Percentiles rank a stretch among this genome's conserved stretches.
These are phyloP conservation scores for Pristiophorus japonicus DNA, from an alignment of 2,113 vertebrate genomes.

Conservation along the genomic window DNA sequence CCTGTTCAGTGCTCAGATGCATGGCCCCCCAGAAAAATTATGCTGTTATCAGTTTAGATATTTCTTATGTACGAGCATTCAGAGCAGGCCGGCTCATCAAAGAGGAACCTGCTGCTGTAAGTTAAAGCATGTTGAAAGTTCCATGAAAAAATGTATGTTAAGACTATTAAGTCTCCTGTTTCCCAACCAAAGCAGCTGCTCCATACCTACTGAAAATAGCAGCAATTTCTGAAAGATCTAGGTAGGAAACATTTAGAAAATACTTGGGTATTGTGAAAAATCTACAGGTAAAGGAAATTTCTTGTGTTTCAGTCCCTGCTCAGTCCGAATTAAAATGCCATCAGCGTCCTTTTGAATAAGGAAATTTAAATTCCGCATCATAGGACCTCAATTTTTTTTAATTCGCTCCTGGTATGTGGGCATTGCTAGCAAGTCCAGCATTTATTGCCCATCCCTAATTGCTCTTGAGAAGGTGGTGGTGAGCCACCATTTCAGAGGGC, in stretches of 20 bases:
- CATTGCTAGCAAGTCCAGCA: too few species aligned
- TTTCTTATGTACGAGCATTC: background rate
- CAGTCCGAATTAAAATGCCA: too few species aligned
- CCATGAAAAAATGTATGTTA: background rate
- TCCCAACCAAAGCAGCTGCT: background rate
- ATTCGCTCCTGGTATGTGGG: too few species aligned
- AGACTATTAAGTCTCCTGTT: background rate
- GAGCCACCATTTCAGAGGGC: too few species aligned
- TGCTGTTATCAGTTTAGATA: background rate
- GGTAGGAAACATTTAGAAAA: background rate
- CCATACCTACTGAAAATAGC: background rate
- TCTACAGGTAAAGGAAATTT: too few species aligned
- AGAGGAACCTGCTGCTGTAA: background rate
- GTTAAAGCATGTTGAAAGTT: background rate
- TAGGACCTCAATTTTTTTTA: too few species aligned
- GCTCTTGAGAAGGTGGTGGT: too few species aligned
- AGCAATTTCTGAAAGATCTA: background rate
- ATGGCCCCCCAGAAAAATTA: background rate
- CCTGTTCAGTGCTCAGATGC: background rate
- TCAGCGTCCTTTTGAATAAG: too few species aligned
- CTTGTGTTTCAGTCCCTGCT: too few species aligned
- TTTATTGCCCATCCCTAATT: too few species aligned
- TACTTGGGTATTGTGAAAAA: background rate
- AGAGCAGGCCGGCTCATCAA: background rate
- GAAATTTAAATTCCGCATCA: too few species aligned